Base-by-base conservation (phyloP, 2,888 invertebrate genomes). In the Elysia crispata region DNA sequence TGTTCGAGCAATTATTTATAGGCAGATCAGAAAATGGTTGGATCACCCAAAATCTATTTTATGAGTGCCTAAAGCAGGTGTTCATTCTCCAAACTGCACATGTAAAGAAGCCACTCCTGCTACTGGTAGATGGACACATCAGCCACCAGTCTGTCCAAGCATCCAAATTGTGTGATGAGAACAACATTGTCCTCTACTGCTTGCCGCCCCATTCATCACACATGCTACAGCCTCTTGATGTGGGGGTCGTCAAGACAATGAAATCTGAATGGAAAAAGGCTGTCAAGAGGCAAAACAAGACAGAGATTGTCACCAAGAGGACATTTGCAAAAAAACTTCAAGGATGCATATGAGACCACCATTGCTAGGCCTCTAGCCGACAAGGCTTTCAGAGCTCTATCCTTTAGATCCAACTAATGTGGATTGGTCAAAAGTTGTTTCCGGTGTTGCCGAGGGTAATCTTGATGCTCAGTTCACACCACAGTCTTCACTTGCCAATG, bases 1-100 rank as follows among this genome's bases (percentile, higher is more conserved):
- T 66, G 1, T 76, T 76, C 25, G 18, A 33, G 15, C 33, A 76
- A 18, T n/a, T 49, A 11, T 66, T 60, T n/a, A 41, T 76, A 15
- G 28, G 15, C 15, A 64, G 30, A 18, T 76, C 76, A 49, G 20
- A 76, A 13, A 76, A 64, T 41, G 76, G 64, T n/a, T 74, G 74
- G 74, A 74, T 49, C 20, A 74, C 54, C 30, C 6, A 11, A 15
- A 30, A 28, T 30, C 11, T 28, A 18, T 72, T 72, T 23, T 13
- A 13, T 15, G 30, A 54, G 18, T 74, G 74, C 57, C 15, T 74
- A 57, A 13, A 57, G 25, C 13, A 18, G 5, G 54, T 50, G 6
- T 74, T 74, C 25, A 74, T 74, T 25, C 74, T 57, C 8, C 74
- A 74, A 30, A 74, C 74, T 20, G 25, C 57, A 3, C 3, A 57